Evolutionary conservation across 2,113 vertebrate genomes (phyloP), one percentile per base, ranked within the genome.

Genomic region (Proteles cristata): DNA sequence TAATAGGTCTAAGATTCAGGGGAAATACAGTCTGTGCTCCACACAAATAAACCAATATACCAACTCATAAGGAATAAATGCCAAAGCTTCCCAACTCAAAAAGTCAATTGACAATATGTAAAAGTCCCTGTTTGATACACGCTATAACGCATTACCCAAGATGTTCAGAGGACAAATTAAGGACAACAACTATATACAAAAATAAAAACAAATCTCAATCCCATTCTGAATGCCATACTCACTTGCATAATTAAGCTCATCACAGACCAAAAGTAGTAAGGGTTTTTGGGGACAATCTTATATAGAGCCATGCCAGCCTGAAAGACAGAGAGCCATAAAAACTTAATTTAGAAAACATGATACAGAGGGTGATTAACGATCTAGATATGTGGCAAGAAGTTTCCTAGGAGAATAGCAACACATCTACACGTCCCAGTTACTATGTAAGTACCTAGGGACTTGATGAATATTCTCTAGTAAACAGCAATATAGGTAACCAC

Each of bases 231-330:
- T 55, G 2, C 39, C 55, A 94, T 93, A 97, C 99, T 65, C 98
- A 99, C 99, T 99, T 99, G 99, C 99, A 99, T 99, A 88, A 99
- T 99, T 97, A 99, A 98, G 98, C 99, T 99, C 99, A 99, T 99
- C 98, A 99, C 99, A 8, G 99, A 99, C 99, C 99, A 99, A 99
- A 99, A 99, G 98, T 99, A 99, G 97, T 99, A 99, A 0, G 99
- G 99, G 94, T 99, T 99, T 99, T 99, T 99, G 90, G 99, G 99
- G 79, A 99, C 99, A 82, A 99, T 99, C 98, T 99, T 99, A 98
- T 99, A 99, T 97, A 99, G 99, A 96, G 99, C 99, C 99, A 99
- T 99, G 97, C 99, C 99, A 98, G 99, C 99, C 99, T 99, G 98
- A 89, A 98, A 99, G 96, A 98, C 2, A 98, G 1, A 97, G 94